Conservation (phyloP, 2,113 vertebrate species). For the Ochotona curzoniae region DNA sequence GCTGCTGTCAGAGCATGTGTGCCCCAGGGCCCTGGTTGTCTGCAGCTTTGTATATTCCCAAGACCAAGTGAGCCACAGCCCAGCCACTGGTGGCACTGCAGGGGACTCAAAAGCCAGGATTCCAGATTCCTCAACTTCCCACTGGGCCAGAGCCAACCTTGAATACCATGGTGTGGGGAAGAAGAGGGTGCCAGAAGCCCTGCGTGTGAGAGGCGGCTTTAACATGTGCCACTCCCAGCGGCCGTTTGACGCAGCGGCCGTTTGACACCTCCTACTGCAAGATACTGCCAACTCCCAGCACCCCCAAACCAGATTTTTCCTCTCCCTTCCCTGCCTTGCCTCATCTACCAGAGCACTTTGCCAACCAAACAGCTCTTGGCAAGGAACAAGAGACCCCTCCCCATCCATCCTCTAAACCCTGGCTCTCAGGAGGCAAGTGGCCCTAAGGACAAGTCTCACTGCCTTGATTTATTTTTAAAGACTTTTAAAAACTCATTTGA, state of each 20-base stretch:
- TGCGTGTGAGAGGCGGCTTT: constrained; percentile 69
- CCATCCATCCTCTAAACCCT: neutral
- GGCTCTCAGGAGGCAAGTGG: neutral
- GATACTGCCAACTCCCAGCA: neutral
- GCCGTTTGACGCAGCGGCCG: neutral
- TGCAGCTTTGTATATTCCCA: neutral
- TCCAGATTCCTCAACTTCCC: neutral
- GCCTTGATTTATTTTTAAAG: neutral
- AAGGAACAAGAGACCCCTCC: neutral
- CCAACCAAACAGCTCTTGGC: constrained; percentile 11
- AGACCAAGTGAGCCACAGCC: neutral
- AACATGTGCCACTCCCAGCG: constrained; percentile 42
- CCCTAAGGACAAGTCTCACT: neutral
- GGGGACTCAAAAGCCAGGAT: rapidly evolving
- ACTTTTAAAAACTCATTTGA: too few relatives aligned
- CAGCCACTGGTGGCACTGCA: neutral
- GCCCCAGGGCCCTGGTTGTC: neutral
- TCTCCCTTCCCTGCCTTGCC: neutral
- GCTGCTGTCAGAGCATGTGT: neutral
- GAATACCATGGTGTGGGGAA: neutral
- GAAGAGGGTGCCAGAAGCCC: neutral
- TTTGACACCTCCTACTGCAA: constrained; percentile 68
- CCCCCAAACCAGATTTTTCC: neutral
- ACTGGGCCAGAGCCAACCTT: neutral
- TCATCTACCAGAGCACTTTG: neutral